Conservation (phyloP, 2,797 vertebrate species). For the Trichosurus vulpecula region DNA sequence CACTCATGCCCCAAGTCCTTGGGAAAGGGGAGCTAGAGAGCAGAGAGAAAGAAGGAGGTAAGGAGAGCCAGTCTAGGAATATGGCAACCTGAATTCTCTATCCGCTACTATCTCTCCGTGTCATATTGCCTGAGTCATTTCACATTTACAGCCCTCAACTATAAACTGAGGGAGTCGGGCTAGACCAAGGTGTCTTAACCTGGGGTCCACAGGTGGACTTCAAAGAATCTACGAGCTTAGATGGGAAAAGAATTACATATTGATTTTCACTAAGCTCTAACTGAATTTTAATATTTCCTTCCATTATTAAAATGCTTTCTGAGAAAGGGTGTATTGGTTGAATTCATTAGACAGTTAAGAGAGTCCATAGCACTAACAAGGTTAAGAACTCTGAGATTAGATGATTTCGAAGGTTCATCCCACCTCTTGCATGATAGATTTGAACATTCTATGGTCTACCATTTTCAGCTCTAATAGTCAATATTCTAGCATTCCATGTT, state of each 20-base stretch:
- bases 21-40: neutral
- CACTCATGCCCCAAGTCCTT: neutral
- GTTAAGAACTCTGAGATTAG: neutral
- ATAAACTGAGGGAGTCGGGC: neutral
- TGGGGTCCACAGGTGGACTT: neutral
- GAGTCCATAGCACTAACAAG: neutral
- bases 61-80: neutral
- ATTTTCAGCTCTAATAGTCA: neutral
- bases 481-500: neutral
- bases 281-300: neutral
- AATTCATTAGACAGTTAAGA: neutral
- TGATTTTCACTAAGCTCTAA: neutral
- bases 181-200: neutral
- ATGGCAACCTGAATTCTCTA: neutral
- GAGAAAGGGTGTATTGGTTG: neutral
- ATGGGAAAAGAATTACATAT: neutral
- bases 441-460: neutral
- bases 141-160: neutral
- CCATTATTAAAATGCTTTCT: neutral
- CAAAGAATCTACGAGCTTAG: neutral
- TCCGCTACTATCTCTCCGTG: neutral
- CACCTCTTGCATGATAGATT: neutral
- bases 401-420: neutral
- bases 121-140: neutral
- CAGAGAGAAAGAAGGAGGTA: neutral